Conservation (phyloP, 2,888 invertebrate genomes). For the Ophioninae sp. region DNA sequence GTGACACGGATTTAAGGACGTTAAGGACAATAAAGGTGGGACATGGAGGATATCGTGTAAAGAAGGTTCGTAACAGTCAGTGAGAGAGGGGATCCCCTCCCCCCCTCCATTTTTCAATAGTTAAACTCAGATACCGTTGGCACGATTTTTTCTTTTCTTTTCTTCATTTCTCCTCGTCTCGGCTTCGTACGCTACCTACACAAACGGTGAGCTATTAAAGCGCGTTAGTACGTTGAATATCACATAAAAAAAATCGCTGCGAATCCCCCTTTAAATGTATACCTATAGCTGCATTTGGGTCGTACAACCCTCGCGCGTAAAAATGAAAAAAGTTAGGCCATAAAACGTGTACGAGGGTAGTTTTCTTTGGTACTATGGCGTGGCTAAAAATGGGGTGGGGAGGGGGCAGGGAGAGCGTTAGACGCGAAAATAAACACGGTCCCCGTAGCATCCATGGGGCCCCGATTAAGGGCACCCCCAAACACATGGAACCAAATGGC, state of each 20-base stretch:
- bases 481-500: not conserved
- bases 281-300: not conserved
- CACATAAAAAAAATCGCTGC: slow-evolving; percentile 13
- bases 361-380: not conserved
- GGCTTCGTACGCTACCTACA: not conserved
- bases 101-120: slow-evolving; percentile 28
- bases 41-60: slow-evolving; percentile 31
- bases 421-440: slow-evolving; percentile 40
- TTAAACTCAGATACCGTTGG: slow-evolving; percentile 44
- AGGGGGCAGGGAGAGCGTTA: not conserved
- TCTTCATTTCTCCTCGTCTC: slow-evolving; percentile 6
- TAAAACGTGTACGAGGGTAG: slow-evolving; percentile 35
- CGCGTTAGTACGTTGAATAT: slow-evolving; percentile 40
- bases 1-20: slow-evolving; percentile 34
- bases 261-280: slow-evolving; percentile 32
- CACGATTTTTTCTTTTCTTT: slow-evolving; percentile 27
- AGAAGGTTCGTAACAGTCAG: not conserved
- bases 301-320: slow-evolving; percentile 29
- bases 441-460: not conserved
- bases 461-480: slow-evolving; percentile 7
- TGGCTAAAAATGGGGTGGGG: not conserved
- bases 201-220: slow-evolving; percentile 36
- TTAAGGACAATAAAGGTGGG: slow-evolving; percentile 29
- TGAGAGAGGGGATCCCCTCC: not conserved
- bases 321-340: slow-evolving; percentile 43